phyloP scores from a whole-genome alignment of 1,140 invertebrate genomes.

The Solenopsis invicta region DNA sequence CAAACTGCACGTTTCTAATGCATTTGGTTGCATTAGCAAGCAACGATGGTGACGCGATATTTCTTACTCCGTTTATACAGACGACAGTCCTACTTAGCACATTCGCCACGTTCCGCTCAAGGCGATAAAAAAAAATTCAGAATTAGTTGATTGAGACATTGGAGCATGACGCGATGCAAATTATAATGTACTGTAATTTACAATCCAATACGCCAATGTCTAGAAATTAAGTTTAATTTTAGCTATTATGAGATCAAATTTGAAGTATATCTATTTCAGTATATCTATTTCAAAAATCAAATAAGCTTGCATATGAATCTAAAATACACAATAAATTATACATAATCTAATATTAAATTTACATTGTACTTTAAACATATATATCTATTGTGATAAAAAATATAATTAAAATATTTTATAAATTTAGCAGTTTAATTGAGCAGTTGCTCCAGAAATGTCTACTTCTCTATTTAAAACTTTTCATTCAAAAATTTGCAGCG shows the following conservation, averaged over 20 bases:
- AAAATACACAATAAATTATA: not conserved
- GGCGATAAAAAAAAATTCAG: constrained; percentile 23
- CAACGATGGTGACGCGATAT: constrained; percentile 21
- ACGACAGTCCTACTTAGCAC: constrained; percentile 24
- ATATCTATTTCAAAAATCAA: not conserved
- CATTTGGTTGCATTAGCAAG: constrained; percentile 61
- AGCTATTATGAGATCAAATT: not conserved
- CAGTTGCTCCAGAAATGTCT: not conserved
- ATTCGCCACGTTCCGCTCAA: constrained; percentile 29
- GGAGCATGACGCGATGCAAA: not conserved
- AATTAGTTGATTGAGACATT: constrained; percentile 49
- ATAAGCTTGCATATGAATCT: not conserved
- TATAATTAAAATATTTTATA: not conserved
- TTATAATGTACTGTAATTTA: constrained; percentile 4
- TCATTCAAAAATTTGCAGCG: not conserved
- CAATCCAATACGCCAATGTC: not conserved
- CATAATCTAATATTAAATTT: not conserved
- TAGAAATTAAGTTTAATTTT: not conserved
- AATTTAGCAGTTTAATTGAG: not conserved
- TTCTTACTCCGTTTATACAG: constrained; percentile 56
- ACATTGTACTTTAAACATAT: not conserved
- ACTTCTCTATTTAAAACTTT: not conserved
- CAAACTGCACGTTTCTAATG: constrained; percentile 66
- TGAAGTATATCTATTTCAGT: not conserved
- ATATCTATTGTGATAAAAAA: not conserved